These are phyloP conservation scores for Saccopteryx leptura DNA, from an alignment of 2,113 vertebrate genomes.

Conservation along the genomic window DNA sequence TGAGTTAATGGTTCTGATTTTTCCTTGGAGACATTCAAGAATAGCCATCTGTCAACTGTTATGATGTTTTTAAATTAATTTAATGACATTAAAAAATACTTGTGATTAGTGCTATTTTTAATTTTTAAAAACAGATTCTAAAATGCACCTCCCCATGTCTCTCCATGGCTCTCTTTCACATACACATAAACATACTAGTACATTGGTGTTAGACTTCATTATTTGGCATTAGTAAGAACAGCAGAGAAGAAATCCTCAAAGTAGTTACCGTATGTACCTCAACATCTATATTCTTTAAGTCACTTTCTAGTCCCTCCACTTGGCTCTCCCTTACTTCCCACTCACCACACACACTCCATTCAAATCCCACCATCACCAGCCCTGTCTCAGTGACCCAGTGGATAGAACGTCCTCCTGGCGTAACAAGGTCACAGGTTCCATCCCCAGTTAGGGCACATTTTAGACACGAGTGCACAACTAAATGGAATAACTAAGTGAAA, in stretches of 20 bases:
- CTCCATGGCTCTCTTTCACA: not conserved
- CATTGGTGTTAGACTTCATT: slow-evolving; percentile 23
- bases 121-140: not conserved
- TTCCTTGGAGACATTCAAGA: slow-evolving; percentile 64
- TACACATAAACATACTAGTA: not conserved
- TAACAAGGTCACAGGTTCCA: too few relatives aligned
- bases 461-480: too few relatives aligned
- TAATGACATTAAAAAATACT: slow-evolving; percentile 40
- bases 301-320: not conserved
- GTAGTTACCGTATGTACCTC: not conserved
- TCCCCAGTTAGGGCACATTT: too few relatives aligned
- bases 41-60: slow-evolving; percentile 61
- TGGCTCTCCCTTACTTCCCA: not conserved
- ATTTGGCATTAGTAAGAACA: not conserved
- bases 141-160: not conserved
- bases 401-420: too few relatives aligned
- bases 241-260: not conserved
- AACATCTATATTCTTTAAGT: not conserved
- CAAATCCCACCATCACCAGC: not conserved
- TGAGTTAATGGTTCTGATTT: not conserved
- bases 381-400: too few relatives aligned
- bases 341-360: too few relatives aligned
- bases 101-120: not conserved
- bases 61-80: slow-evolving; percentile 45
- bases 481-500: too few relatives aligned